Conservation (phyloP, 2,797 vertebrate species). For the Phrynocephalus vlangalii region DNA sequence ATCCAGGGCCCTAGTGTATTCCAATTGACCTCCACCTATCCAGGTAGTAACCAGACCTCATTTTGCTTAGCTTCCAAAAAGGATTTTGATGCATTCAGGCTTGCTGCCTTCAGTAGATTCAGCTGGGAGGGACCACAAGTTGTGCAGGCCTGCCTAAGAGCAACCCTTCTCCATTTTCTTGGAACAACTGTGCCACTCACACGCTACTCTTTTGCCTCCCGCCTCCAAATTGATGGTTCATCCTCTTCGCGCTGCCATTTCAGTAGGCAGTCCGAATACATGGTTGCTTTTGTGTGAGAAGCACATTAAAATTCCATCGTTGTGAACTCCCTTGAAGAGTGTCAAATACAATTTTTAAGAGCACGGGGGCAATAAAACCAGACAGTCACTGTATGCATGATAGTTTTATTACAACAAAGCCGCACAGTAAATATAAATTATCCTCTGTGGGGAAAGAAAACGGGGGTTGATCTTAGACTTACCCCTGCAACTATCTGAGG, state of each 20-base stretch:
- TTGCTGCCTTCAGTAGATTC: too few species aligned
- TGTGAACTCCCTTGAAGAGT: conserved; percentile 34
- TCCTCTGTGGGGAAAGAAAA: conserved; percentile 31
- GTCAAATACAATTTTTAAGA: conserved; percentile 40
- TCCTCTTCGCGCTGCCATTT: conserved; percentile 49
- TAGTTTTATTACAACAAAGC: conserved; percentile 35
- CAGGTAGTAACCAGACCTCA: too few species aligned
- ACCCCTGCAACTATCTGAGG: conserved; percentile 36
- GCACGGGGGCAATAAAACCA: conserved; percentile 34
- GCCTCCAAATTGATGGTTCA: conserved; percentile 40
- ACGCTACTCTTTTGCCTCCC: background rate
- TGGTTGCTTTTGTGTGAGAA: conserved; percentile 51
- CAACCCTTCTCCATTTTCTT: background rate
- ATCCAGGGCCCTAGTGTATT: too few species aligned
- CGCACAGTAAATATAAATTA: conserved; percentile 52
- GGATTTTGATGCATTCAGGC: too few species aligned
- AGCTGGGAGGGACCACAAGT: background rate
- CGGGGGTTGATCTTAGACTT: conserved; percentile 35
- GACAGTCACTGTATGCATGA: conserved; percentile 19
- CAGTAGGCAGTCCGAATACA: conserved; percentile 45
- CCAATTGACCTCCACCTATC: too few species aligned
- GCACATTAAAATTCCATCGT: conserved; percentile 41
- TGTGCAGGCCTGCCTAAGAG: too few species aligned
- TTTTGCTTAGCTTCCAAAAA: too few species aligned
- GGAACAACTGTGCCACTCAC: background rate